phyloP scores from a whole-genome alignment of 1,140 invertebrate species.

The Drosophila kikkawai region DNA sequence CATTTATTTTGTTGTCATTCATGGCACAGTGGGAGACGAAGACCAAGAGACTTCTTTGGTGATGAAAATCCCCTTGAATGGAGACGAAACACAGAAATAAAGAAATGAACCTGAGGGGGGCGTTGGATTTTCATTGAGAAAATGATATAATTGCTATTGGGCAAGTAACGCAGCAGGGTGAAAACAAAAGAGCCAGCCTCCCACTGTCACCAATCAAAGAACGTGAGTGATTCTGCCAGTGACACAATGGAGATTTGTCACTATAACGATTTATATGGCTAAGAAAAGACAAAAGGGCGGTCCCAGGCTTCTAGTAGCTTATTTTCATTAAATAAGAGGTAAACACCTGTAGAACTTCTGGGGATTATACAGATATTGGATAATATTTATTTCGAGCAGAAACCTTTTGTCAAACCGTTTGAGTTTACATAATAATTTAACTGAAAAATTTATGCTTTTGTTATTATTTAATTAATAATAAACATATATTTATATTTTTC shows the following conservation, averaged over 20 bases:
- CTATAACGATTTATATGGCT: conserved; percentile 15
- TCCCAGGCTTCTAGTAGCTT: too few species aligned
- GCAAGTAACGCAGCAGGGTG: conserved; percentile 20
- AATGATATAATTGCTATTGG: conserved; percentile 42
- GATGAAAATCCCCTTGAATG: conserved; percentile 22
- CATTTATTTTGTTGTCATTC: conserved; percentile 73
- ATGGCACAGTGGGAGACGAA: conserved; percentile 57
- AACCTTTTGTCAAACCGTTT: too few species aligned
- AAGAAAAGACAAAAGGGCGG: not conserved
- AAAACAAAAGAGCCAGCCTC: not conserved
- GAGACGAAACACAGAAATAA: conserved; percentile 26
- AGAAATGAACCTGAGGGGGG: not conserved
- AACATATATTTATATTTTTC: not conserved
- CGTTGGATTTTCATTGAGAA: conserved; percentile 30
- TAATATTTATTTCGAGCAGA: not conserved
- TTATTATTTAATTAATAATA: not conserved
- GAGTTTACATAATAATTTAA: not conserved
- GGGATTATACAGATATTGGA: not conserved
- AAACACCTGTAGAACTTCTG: not conserved
- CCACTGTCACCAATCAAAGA: conserved; percentile 48
- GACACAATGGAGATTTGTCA: conserved; percentile 23
- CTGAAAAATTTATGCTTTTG: too few species aligned
- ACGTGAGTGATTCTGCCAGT: conserved; percentile 28
- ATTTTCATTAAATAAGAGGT: not conserved
- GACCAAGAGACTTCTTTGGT: too few species aligned